Base-by-base conservation (phyloP, 2,888 invertebrate species). In the Erebia ligea region DNA sequence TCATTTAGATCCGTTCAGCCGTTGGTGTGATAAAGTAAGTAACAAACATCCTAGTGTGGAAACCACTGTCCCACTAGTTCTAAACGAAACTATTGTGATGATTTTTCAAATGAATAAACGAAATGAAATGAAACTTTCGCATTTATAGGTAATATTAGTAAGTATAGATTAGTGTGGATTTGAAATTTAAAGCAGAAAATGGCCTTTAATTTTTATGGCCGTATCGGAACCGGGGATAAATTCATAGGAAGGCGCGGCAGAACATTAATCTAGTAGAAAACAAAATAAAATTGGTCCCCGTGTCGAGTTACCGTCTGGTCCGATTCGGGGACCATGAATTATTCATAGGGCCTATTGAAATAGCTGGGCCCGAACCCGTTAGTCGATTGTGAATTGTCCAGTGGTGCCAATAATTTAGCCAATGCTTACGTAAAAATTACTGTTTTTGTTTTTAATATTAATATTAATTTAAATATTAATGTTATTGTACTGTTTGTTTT, bases 261-360 rank as follows among this genome's bases (percentile, higher is more conserved):
- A 70, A 79, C 61, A 62, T 79, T 78, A 79, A 81, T 80, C 77
- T 78, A 75, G 72, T 73, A 72, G 76, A 77, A 78, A 76, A 80
- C 75, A 80, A 74, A 78, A 78, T 78, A 73, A 77, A 77, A 76
- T 79, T 73, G 70, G 75, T 68, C 71, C 66, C 71, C 61, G 66
- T 21, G 34, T 66, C 66, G 66, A 59, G 75, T 68, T 75, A 72
- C 74, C 73, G 73, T 71, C 64, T 62, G 25, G 56, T 63, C 67
- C 42, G 56, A 65, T 42, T 67, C 71, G 72, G 68, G 75, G 70
- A 67, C 75, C 68, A 82, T 86, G 82, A 82, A 86, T 86, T 77
- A 86, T 86, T 83, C 83, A 86, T 80, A 61, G 76, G 70, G 17
- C 61, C 70, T 77, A 82, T 82, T 81, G 79, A 82, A 79, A 69